phyloP scores from a whole-genome alignment of 2,888 invertebrate genomes.

The Odontothrips loti region DNA sequence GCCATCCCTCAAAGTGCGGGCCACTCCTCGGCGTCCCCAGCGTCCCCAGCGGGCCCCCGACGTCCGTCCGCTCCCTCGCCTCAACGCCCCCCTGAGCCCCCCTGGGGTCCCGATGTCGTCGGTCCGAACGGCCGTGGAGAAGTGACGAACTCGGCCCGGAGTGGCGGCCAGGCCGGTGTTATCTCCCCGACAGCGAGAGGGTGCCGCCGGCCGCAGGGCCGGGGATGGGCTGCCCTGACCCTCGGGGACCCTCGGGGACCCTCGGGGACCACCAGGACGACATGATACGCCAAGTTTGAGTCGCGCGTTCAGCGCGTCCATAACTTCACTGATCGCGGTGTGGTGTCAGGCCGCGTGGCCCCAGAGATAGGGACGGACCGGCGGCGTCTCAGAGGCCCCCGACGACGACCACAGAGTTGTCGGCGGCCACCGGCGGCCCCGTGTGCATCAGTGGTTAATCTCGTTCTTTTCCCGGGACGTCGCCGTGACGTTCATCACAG shows the following conservation, averaged over 20 bases:
- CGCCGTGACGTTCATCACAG: too few relatives aligned
- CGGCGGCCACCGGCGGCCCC: too few relatives aligned
- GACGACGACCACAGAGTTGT: too few relatives aligned
- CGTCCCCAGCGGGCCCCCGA: too few relatives aligned
- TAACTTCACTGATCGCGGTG: not conserved
- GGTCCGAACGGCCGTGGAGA: not conserved
- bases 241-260: not conserved
- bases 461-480: too few relatives aligned
- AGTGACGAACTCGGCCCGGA: not conserved
- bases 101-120: not conserved
- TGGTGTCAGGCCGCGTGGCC: not conserved
- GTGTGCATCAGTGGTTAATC: too few relatives aligned
- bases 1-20: not conserved
- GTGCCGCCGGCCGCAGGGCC: not conserved
- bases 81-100: not conserved
- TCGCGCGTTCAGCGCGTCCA: not conserved
- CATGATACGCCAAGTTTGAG: conserved; percentile 22
- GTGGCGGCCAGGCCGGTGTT: not conserved
- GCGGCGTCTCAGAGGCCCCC: too few relatives aligned
- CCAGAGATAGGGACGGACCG: too few relatives aligned
- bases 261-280: not conserved
- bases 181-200: not conserved
- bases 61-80: not conserved
- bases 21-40: too few relatives aligned
- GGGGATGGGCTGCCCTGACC: not conserved